Conservation (phyloP, 2,113 vertebrate species). For the Nothocercus julius region DNA sequence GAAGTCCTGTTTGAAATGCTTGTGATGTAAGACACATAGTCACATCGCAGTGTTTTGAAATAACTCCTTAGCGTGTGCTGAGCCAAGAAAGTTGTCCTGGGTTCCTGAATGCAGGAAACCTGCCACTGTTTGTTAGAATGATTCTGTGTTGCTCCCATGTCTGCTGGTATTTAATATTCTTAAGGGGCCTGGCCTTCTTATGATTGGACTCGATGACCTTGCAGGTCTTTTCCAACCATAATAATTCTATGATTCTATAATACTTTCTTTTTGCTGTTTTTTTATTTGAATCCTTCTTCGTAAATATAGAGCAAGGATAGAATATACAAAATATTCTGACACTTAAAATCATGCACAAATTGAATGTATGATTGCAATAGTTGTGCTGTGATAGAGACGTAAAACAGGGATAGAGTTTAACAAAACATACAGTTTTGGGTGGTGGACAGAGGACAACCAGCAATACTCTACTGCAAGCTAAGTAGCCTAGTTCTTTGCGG, state of each 20-base stretch:
- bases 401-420: background rate
- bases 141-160: background rate
- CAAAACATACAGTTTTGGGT: background rate
- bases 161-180: background rate
- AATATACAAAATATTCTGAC: background rate
- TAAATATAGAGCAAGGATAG: background rate
- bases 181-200: background rate
- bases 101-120: background rate
- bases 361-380: background rate
- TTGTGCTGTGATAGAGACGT: background rate
- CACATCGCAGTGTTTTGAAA: background rate
- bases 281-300: background rate
- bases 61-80: accelerated
- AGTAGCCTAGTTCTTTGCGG: background rate
- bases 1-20: background rate
- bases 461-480: background rate
- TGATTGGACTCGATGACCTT: no score
- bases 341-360: background rate
- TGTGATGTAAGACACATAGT: background rate
- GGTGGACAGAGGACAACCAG: background rate
- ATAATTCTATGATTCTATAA: no score
- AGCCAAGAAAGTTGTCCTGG: background rate
- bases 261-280: background rate
- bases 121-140: background rate
- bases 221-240: no score